Base-by-base conservation (phyloP, 2,113 vertebrate species). In the Eidolon helvum region DNA sequence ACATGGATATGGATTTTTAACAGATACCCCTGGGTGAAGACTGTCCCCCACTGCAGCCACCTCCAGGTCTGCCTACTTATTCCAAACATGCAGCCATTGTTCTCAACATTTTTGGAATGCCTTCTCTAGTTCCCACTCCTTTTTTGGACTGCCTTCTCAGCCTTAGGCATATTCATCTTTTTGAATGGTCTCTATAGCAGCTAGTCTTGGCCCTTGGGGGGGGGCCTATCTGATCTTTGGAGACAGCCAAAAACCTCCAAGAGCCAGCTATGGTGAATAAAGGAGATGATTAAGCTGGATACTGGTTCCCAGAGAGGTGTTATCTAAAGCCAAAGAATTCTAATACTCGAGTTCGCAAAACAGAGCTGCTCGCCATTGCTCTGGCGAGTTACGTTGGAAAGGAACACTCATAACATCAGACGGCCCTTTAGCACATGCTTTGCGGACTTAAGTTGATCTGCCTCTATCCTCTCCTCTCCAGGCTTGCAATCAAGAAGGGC, bases 181-280 rank as follows among this genome's bases (percentile, higher is more conserved):
- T 96, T 80, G 71, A 96, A 83, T 33, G 61, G 66, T 97, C 88
- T 85, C 88, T 74, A 68, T 50, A 91, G 95, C 82, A 91, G 88
- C 66, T 82, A 55, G 71, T 55, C 61, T 78, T 40, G 61, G 90
- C 61, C 95, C 80, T 96, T 57, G 45, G 77, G 68, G 72, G 87
- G 72, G 72, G 87, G 75, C 88, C 72, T 38, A 77, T 95, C 78
- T 97, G 93, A 97, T 98, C 95, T 93, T 22, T 91, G 61, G 77
- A 79, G 88, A 96, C 16, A 85, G 71, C 55, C 95, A 92, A 65
- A 91, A 91, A 61, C 68, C 68, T 72, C 35, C 89, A 69, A n/a
- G 77, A 91, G 77, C 55, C 93, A 97, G 97, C 91, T 48, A 94
- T 33, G 61, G 77, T 38, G 33, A 94, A 85, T 78, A 85, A 94